Evolutionary conservation across 2,797 vertebrate genomes (phyloP), one percentile per base, ranked within the genome.

Genomic region (Cygnus olor): DNA sequence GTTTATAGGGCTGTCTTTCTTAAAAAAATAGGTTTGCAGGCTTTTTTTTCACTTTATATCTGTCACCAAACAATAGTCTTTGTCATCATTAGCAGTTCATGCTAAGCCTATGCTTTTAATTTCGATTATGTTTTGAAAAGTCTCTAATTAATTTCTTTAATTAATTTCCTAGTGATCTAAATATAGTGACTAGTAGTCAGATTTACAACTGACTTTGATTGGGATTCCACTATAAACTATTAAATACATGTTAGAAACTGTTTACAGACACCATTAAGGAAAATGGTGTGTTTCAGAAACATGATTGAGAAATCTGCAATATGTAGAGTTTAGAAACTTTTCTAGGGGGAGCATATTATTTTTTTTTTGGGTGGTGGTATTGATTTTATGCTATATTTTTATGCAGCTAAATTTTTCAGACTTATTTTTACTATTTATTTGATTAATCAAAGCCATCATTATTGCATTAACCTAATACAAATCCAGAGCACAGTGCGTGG

Each of bases 361-460:
- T 14, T 51, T 65, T 89, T 94, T 80, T 34, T 42, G 36, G 24
- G 36, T 19, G 47, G 47, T 44, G 18, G 36, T 64, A 28, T 68
- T 79, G 18, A 58, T 94, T 94, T 87, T 61, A 73, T 16, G 32
- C 25, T 56, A 7, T 14, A 40, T 40, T 90, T 90, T 88, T 66
- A 77, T 12, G 49, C 45, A 81, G 42, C 34, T 76, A 63, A 84
- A 47, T 66, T 6, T 53, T 86, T 69, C 51, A 69, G 68, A 65
- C n/a, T 53, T 53, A 53, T 53, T 53, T 53, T 53, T 53, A 53
- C 27, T 53, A 53, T 53, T 53, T 16, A 53, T 82, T 68, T 60
- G 21, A 82, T 76, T 27, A 53, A 63, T 17, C 30, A 65, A 66
- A 25, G 60, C 17, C 22, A 18, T 57, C 66, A 30, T 22, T 79